Base-by-base conservation (phyloP, 2,888 invertebrate genomes). In the Protophormia terraenovae region DNA sequence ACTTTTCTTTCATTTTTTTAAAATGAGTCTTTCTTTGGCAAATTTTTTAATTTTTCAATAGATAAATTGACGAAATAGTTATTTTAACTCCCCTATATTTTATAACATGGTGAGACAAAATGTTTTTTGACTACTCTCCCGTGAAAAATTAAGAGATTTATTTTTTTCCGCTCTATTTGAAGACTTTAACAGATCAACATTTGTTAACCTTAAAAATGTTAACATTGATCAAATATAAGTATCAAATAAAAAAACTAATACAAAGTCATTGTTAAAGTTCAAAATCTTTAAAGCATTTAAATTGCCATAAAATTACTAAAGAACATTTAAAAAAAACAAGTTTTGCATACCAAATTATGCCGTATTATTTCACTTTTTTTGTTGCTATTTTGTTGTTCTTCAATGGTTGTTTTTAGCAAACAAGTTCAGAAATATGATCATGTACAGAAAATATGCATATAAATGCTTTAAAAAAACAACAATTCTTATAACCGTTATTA, bases 401-500 rank as follows among this genome's bases (percentile, higher is more conserved):
- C n/a, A n/a, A n/a, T n/a, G n/a, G 27, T 62, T 47, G 60, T 14
- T 45, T 72, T 53, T 6, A 1, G 72, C 45, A 55, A 55, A 35
- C 80, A 80, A 45, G 41, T 80, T 66, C 55, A 24, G 45, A 72
- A 64, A 53, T 45, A 47, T 71, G 53, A 71, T 72, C 66, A 66
- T 73, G 58, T 64, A 19, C 19, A 47, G 45, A 55, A 72, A 19
- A 72, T 8, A 19, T 22, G 19, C 41, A 66, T 29, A 58, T 35
- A 62, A 38, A 12, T 3, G 7, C 27, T 3, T 32, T 5, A 38
- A 0, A 45, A 69, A 69, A 79, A 69, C 38, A n/a, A 38, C 73
- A 64, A 77, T 55, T 24, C 76, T 76, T 76, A 71, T 55, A 76
- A 77, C 76, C 38, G 82, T 83, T 77, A 77, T 71, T 71, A 77